Evolutionary conservation across 2,888 invertebrate genomes (phyloP), one percentile per base, ranked within the genome.

Genomic region (Chrysomela aeneicollis): DNA sequence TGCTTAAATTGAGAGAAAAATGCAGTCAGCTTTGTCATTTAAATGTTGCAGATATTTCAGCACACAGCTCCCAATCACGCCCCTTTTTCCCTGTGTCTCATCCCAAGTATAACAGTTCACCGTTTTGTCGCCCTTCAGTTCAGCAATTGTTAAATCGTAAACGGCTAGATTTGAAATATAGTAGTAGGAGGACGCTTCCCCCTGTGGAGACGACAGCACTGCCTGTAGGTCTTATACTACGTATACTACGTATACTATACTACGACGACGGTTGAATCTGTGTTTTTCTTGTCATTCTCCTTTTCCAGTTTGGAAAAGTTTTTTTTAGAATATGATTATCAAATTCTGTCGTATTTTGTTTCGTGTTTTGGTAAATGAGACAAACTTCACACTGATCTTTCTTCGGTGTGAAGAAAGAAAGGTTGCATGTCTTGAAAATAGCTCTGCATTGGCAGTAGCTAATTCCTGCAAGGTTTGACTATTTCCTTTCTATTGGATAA

Each of bases 351-450:
- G 19, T 35, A 54, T 26, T 59, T 17, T 49, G 18, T 42, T 46
- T 58, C 18, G 58, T 22, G 58, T 58, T 59, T 32, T 15, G 49
- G 59, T 49, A 21, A 22, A 17, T 42, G 26, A 59, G 42, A 46
- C 58, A 58, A 49, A 47, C 18, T n/a, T 58, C 49, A 49, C 49
- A 59, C 26, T 49, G 49, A 26, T 59, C 59, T 32, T 54, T 54
- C 46, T 59, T 59, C 49, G 49, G 59, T 46, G 59, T 59, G 59
- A 59, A 59, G 12, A 59, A 47, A 0, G 49, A 22, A 49, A 59
- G 19, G 19, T 59, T 59, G 49, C 49, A 49, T 59, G 37, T 18
- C n/a, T 47, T 49, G 22, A 59, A 59, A 59, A 59, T 59, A 42
- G 32, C 22, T 42, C 46, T 37, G 49, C 49, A 49, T 37, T 21